phyloP scores from a whole-genome alignment of 2,888 invertebrate genomes.

The Phasia obesa region DNA sequence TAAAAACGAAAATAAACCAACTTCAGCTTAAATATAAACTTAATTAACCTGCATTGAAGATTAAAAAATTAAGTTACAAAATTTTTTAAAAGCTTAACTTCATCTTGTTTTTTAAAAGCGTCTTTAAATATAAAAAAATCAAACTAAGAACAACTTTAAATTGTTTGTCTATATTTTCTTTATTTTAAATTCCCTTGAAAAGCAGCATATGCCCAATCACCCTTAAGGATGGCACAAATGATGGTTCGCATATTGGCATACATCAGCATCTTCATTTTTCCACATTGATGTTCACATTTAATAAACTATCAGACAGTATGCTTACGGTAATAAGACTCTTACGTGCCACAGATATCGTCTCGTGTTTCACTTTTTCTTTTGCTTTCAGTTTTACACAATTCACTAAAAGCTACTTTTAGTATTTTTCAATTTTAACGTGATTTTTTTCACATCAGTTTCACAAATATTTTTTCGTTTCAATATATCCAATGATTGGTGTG shows the following conservation, averaged over 20 bases:
- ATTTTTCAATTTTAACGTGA: slow-evolving; percentile 45
- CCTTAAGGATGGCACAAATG: slow-evolving; percentile 42
- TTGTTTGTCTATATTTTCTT: neutral
- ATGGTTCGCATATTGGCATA: slow-evolving; percentile 16
- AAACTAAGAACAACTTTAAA: neutral
- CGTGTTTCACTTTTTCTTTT: slow-evolving; percentile 10
- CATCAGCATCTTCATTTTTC: slow-evolving; percentile 34
- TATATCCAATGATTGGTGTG: slow-evolving; percentile 14
- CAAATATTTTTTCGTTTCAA: slow-evolving; percentile 54
- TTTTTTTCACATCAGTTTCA: slow-evolving; percentile 47
- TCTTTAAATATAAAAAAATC: neutral
- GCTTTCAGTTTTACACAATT: slow-evolving; percentile 14
- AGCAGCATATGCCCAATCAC: slow-evolving; percentile 52
- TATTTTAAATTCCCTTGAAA: slow-evolving; percentile 3
- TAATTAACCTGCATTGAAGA: no score
- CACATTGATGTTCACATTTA: slow-evolving; percentile 56
- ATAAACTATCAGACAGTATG: slow-evolving; percentile 63
- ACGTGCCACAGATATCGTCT: slow-evolving; percentile 51
- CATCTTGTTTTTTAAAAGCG: neutral
- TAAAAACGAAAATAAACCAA: no score
- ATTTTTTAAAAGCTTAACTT: no score
- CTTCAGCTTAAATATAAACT: no score
- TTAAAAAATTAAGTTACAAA: no score
- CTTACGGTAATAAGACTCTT: slow-evolving; percentile 64
- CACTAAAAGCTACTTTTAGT: slow-evolving; percentile 53